Evolutionary conservation across 2,797 vertebrate species (phyloP), one percentile per base, ranked within the genome.

Genomic region (Aythya fuligula): DNA sequence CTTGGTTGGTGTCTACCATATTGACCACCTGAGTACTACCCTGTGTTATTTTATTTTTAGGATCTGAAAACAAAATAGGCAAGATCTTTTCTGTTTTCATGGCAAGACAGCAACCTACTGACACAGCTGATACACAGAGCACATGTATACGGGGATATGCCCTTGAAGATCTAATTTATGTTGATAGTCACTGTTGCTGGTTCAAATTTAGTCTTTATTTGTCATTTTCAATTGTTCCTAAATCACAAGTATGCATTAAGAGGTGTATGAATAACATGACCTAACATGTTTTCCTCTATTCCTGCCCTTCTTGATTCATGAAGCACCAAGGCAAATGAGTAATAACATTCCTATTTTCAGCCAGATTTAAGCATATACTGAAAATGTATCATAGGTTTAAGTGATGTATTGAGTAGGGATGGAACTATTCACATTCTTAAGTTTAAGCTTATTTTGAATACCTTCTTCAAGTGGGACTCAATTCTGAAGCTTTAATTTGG

Each of bases 401-500:
- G 53, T 17, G 39, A 56, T 58, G 9, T 22, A 80, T 43, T 89
- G 66, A 74, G 60, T 36, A 93, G 53, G 34, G 62, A 72, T 13
- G 41, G 69, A 87, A 89, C 85, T 85, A 85, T 58, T 67, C 72
- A 83, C 36, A 30, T 21, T 51, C 38, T 89, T 76, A 93, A 95
- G 62, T 82, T 62, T 43, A 88, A 85, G 56, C 43, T 91, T 87
- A 73, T 10, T 61, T 82, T 56, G 74, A 92, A 64, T 28, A 53
- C 32, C 66, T 85, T 82, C 39, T 64, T 82, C 60, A 93, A 93
- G 77, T 20, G 15, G 84, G 81, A 93, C 87, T 39, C 67, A 67
- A 51, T 79, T 93, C 81, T 56, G 67, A 82, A 70, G 69, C 65
- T 80, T 91, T 80, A 83, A 87, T 96, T 91, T 91, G 87, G 72